Evolutionary conservation across 2,113 vertebrate species (phyloP).

Genomic region (Panthera tigris): DNA sequence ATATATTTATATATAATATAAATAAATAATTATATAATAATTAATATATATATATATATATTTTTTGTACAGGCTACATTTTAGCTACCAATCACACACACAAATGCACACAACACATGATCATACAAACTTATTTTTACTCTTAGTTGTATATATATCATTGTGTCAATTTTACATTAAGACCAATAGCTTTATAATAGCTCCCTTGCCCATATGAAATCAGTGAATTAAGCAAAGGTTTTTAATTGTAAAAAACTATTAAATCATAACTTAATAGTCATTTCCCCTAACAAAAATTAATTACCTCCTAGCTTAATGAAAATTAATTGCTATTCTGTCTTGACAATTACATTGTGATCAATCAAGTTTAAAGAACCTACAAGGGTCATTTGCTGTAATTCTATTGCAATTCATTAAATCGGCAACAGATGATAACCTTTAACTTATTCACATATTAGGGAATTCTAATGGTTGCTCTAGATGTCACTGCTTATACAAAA

Average conservation of each 20-base stretch:
- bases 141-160: neutral
- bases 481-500: constrained; percentile 81
- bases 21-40: too few species aligned
- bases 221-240: constrained; percentile 55
- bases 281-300: constrained; percentile 80
- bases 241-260: constrained; percentile 80
- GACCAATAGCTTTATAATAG: neutral
- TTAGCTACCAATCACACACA: neutral
- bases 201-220: constrained; percentile 44
- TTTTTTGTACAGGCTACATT: neutral
- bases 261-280: constrained; percentile 73
- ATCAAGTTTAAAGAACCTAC: constrained; percentile 84
- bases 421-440: constrained; percentile 83
- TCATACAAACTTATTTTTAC: neutral
- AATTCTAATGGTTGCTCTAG: constrained; percentile 80
- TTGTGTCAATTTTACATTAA: neutral
- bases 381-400: constrained; percentile 85
- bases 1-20: too few species aligned
- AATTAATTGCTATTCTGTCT: constrained; percentile 85
- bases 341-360: constrained; percentile 83
- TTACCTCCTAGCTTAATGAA: constrained; percentile 84
- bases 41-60: neutral
- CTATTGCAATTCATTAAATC: constrained; percentile 85
- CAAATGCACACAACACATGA: neutral
- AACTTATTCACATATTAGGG: constrained; percentile 79